phyloP scores from a whole-genome alignment of 2,888 invertebrate species.

The Rhaphigaster nebulosa region DNA sequence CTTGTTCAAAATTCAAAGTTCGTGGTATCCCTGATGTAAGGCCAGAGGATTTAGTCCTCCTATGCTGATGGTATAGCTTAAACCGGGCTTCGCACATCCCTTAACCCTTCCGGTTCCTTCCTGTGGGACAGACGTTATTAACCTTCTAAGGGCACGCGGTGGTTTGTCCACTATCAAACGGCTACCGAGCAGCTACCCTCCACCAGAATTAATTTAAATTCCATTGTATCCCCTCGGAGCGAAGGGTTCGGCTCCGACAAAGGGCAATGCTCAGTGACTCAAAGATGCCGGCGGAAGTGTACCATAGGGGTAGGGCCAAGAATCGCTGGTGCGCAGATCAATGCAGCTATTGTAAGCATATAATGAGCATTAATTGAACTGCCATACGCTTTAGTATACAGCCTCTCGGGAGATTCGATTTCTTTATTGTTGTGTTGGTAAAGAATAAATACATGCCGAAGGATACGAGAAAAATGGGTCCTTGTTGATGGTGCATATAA shows the following conservation, averaged over 20 bases:
- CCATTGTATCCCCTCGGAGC: slow-evolving; percentile 2
- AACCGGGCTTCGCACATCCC: neutral
- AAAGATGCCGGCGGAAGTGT: slow-evolving; percentile 45
- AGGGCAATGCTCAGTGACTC: neutral
- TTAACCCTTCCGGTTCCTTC: neutral
- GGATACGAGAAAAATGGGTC: neutral
- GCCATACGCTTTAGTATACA: neutral
- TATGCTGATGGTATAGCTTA: neutral
- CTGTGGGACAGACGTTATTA: slow-evolving; percentile 3
- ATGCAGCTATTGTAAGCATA: slow-evolving; percentile 2
- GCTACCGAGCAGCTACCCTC: neutral
- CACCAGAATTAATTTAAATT: slow-evolving; percentile 42
- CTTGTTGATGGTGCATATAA: neutral
- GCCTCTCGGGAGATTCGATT: neutral
- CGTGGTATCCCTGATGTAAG: neutral
- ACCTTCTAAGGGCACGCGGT: neutral
- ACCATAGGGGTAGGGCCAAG: slow-evolving; percentile 14
- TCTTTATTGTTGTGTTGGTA: neutral
- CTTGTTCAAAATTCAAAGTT: neutral
- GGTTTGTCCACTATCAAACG: slow-evolving; percentile 27
- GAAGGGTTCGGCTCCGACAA: neutral
- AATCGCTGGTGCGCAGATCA: neutral
- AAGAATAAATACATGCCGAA: neutral
- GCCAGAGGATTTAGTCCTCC: neutral
- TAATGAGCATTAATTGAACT: slow-evolving; percentile 17